Conservation (phyloP, 1,140 invertebrate species). For the Listronotus bonariensis region DNA sequence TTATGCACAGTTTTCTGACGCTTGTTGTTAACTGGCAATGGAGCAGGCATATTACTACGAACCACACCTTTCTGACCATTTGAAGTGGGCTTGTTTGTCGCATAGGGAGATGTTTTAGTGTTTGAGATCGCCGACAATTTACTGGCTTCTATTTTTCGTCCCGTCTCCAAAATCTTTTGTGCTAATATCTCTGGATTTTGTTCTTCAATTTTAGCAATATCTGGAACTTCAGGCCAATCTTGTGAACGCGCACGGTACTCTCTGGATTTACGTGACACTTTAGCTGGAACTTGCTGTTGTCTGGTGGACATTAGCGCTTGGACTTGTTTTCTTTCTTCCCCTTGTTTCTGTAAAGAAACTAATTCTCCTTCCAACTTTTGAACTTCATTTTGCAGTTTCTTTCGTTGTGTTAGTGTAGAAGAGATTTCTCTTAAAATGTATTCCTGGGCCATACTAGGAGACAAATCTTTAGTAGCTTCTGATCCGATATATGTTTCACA, state of each 20-base stretch:
- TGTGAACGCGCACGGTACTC: conserved; percentile 79
- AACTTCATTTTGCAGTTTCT: conserved; percentile 79
- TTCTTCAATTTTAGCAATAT: conserved; percentile 87
- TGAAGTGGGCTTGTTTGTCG: conserved; percentile 23
- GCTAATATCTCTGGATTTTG: conserved; percentile 88
- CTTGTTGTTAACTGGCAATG: conserved; percentile 39
- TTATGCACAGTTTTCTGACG: conserved; percentile 41
- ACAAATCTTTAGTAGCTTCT: conserved; percentile 61
- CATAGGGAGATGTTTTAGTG: conserved; percentile 40
- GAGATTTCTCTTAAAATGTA: conserved; percentile 84
- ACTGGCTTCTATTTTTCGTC: conserved; percentile 82
- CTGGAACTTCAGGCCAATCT: conserved; percentile 89
- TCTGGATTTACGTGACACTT: conserved; percentile 64
- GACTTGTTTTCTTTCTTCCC: conserved; percentile 66
- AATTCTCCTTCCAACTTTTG: conserved; percentile 76
- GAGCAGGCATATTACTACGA: conserved; percentile 50
- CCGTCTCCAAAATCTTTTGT: conserved; percentile 87
- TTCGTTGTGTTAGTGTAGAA: conserved; percentile 77
- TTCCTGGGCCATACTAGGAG: conserved; percentile 73
- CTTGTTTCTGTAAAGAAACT: conserved; percentile 70
- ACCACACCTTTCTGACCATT: conserved; percentile 38
- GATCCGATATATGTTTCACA: conserved; percentile 66
- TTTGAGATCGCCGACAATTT: conserved; percentile 59
- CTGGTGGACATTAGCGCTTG: conserved; percentile 47
- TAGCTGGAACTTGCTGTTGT: conserved; percentile 40